These are phyloP conservation scores for Oreochromis tanganicae DNA, from an alignment of 2,113 vertebrate species.

Conservation along the genomic window DNA sequence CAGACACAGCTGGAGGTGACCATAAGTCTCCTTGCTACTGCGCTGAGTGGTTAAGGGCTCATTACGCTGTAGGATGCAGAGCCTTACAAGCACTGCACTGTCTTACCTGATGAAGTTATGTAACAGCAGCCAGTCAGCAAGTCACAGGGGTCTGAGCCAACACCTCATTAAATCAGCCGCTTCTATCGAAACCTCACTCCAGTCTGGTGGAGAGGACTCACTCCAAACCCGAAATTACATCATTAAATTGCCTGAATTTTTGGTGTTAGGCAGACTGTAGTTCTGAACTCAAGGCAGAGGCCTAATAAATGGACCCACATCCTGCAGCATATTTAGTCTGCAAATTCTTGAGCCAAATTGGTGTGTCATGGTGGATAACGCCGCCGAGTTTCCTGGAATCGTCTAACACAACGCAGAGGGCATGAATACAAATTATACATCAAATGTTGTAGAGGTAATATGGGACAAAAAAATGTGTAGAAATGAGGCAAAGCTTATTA, in stretches of 20 bases:
- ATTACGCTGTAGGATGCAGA: constrained; percentile 28
- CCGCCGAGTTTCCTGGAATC: constrained; percentile 31
- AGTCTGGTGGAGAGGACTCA: neutral
- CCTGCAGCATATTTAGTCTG: constrained; percentile 38
- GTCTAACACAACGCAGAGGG: neutral
- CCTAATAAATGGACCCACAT: constrained; percentile 47
- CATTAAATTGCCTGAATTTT: constrained; percentile 31
- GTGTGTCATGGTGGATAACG: constrained; percentile 41
- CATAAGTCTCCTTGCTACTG: constrained; percentile 11
- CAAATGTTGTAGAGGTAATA: constrained; percentile 4
- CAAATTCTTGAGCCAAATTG: constrained; percentile 43
- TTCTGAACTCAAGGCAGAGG: constrained; percentile 28
- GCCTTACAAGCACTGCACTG: constrained; percentile 9
- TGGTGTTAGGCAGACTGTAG: constrained; percentile 40
- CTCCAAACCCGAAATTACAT: constrained; percentile 51
- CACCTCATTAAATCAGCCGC: constrained; percentile 39
- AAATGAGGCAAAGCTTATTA: neutral
- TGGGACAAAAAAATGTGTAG: neutral
- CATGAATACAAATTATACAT: constrained; percentile 37
- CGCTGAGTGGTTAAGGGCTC: constrained; percentile 5
- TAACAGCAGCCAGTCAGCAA: constrained; percentile 21
- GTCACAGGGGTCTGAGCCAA: constrained; percentile 13
- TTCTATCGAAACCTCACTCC: constrained; percentile 21
- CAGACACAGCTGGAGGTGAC: constrained; percentile 35
- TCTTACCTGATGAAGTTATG: constrained; percentile 40